A percentile compares a stretch with the other conserved stretches of the same genome.
Conservation (phyloP, 2,113 vertebrate species). For the Campylomormyrus tamandua region DNA sequence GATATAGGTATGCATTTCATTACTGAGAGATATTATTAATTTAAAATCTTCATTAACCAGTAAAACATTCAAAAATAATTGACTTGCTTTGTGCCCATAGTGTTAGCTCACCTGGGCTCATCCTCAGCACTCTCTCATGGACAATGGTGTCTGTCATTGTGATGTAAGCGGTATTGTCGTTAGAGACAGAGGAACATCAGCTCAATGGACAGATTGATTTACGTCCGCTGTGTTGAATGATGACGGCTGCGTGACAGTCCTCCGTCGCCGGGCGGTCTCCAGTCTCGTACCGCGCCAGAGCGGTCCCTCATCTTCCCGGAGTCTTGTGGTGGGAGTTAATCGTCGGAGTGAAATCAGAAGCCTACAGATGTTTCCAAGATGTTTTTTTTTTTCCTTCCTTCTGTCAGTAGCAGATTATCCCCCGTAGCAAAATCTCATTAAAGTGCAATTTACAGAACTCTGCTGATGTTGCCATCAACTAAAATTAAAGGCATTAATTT, state of each 20-base stretch:
- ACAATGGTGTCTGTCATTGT: constrained; percentile 73
- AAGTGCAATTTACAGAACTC: constrained; percentile 99
- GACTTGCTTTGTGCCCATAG: constrained; percentile 67
- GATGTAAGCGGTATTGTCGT: constrained; percentile 74
- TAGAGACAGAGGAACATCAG: constrained; percentile 80
- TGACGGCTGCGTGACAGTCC: constrained; percentile 51
- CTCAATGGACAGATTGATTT: constrained; percentile 74
- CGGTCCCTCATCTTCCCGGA: constrained; percentile 58
- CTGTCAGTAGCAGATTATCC: constrained; percentile 99
- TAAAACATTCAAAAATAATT: constrained; percentile 73
- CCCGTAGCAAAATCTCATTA: constrained; percentile 99
- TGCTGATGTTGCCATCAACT: constrained; percentile 99
- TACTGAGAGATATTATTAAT: constrained; percentile 73
- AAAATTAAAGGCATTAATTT: constrained; percentile 99
- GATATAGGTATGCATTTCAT: constrained; percentile 46
- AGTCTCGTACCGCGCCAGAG: constrained; percentile 60
- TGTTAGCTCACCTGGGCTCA: constrained; percentile 63
- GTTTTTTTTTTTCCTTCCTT: constrained; percentile 61
- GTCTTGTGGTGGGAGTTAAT: constrained; percentile 76
- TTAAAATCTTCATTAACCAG: constrained; percentile 56
- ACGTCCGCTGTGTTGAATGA: constrained; percentile 47
- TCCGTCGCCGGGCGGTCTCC: constrained; percentile 57
- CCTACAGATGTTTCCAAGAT: constrained; percentile 99
- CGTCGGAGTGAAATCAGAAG: constrained; percentile 97
- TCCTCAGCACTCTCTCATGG: constrained; percentile 69